Base-by-base conservation (phyloP, 2,888 invertebrate species). In the Agonopterix heracliana region DNA sequence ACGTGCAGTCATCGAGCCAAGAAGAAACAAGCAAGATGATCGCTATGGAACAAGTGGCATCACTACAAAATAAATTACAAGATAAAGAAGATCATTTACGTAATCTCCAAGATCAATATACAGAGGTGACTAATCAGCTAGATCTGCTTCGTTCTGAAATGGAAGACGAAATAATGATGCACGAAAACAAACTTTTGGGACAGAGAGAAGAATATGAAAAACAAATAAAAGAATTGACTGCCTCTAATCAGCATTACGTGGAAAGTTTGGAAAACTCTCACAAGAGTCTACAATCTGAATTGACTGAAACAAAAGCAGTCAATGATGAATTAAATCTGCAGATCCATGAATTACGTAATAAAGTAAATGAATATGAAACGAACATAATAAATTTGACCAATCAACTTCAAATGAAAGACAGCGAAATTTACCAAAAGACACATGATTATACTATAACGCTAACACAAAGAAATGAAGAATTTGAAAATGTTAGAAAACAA, bases 121-220 rank as follows among this genome's bases (percentile, higher is more conserved):
- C 74, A 1, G 89, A 87, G 61, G 65, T 71, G 3, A 68, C 87
- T 51, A 79, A 70, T 61, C 78, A 88, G 62, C 56, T 87, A 45
- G 83, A 87, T 52, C 63, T 84, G 60, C 61, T 86, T 52, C 75
- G 88, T 17, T 85, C 86, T 12, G 88, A 89, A 67, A 78, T 82
- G 60, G 84, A 87, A 63, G 87, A 88, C 54, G 87, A 87, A 65
- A 87, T 79, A 63, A 61, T 84, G 11, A 71, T 81, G 42, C 67
- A 80, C 49, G 87, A 85, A 67, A 85, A 83, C 60, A 87, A 83
- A 71, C 53, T 81, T 47, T 60, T 86, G 41, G 67, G 72, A 46
- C 82, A 84, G 57, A 85, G 87, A 74, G 86, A 87, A 54, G 87
- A 87, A 55, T 83, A 81, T 59, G 87, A 87, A 56, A 85, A 79